Conservation (phyloP, 2,797 vertebrate species). For the Lithobates sylvaticus region DNA sequence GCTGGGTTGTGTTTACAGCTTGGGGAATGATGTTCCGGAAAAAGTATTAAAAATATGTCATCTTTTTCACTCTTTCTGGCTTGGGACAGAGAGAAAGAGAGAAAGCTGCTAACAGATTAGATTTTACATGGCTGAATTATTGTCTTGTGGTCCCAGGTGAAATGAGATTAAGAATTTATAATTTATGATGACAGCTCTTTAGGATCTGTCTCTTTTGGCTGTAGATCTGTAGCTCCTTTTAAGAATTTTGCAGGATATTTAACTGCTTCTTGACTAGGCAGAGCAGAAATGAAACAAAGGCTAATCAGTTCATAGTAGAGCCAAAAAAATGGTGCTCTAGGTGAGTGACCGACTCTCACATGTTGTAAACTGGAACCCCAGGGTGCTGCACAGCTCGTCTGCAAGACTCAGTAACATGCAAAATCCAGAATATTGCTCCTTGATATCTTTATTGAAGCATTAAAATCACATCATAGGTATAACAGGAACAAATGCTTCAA, state of each 20-base stretch:
- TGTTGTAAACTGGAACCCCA: too few species aligned
- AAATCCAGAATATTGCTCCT: too few species aligned
- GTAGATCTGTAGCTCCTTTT: conserved; percentile 4
- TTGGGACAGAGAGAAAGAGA: conserved; percentile 31
- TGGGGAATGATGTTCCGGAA: conserved; percentile 40
- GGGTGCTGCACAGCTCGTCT: too few species aligned
- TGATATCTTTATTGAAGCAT: too few species aligned
- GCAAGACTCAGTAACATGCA: too few species aligned
- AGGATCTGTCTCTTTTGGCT: conserved; percentile 25
- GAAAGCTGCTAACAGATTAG: conserved; percentile 46
- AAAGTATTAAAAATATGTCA: conserved; percentile 51
- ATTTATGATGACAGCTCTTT: conserved; percentile 56
- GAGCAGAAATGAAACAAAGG: neutral
- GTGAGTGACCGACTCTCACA: too few species aligned
- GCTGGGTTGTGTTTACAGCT: conserved; percentile 34
- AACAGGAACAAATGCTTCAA: too few species aligned
- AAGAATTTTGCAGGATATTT: neutral
- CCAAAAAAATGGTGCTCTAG: too few species aligned
- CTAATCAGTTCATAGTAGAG: too few species aligned
- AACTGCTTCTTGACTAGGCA: neutral
- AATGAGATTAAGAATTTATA: conserved; percentile 46
- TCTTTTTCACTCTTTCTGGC: conserved; percentile 35
- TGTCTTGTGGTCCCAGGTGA: conserved; percentile 42
- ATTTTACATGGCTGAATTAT: conserved; percentile 54
- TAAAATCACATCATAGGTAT: too few species aligned